These are phyloP conservation scores for Anthophora plumipes DNA, from an alignment of 2,888 invertebrate genomes.

Conservation along the genomic window DNA sequence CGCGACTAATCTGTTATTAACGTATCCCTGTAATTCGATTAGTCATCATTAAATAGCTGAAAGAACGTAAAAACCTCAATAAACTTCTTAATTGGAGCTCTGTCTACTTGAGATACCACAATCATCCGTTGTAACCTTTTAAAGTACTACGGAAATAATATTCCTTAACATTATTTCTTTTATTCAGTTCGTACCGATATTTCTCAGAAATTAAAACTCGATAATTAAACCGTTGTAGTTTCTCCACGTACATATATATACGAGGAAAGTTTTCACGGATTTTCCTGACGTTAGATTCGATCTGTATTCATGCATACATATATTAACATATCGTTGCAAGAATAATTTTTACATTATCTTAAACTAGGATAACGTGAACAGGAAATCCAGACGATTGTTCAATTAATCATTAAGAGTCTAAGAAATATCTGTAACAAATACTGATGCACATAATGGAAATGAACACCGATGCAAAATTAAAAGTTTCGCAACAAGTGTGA, in stretches of 20 bases:
- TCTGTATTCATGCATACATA: background rate
- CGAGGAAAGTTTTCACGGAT: slow-evolving; percentile 7
- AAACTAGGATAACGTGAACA: background rate
- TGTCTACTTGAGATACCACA: background rate
- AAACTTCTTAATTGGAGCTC: background rate
- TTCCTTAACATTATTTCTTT: background rate
- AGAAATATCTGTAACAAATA: too few species aligned
- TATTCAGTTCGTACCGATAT: background rate
- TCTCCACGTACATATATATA: background rate
- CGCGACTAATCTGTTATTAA: background rate
- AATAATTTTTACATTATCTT: background rate
- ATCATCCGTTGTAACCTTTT: background rate
- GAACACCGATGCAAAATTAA: too few species aligned
- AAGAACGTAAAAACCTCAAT: background rate
- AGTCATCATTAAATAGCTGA: background rate
- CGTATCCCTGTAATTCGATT: slow-evolving; percentile 3
- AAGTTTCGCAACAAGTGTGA: too few species aligned
- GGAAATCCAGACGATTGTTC: too few species aligned
- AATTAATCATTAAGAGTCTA: too few species aligned
- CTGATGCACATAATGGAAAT: too few species aligned
- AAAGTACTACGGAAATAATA: background rate
- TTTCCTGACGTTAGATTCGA: background rate
- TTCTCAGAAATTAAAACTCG: background rate
- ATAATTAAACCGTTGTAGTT: background rate
- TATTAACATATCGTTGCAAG: background rate